Percentiles rank a stretch among this genome's conserved stretches.
phyloP scores from a whole-genome alignment of 2,888 invertebrate genomes.

The Amphipyra berbera region DNA sequence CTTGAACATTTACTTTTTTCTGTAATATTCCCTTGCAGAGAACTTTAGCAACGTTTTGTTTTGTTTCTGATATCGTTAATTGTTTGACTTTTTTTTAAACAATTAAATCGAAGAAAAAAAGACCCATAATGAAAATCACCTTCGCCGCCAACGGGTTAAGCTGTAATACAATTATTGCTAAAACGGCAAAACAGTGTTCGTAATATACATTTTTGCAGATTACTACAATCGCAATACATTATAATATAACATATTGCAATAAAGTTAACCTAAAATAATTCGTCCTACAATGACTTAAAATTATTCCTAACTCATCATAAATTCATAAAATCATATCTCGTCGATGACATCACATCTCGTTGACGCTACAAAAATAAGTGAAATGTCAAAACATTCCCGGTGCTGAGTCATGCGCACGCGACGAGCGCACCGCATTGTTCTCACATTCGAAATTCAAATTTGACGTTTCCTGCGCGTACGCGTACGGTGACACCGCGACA shows the following conservation, averaged over 20 bases:
- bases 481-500: slow-evolving; percentile 60
- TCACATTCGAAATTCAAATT: slow-evolving; percentile 76
- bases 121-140: no score
- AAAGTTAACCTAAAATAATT: no score
- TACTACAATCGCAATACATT: no score
- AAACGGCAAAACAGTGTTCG: no score
- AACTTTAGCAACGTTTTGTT: no score
- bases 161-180: no score
- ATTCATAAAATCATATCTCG: slow-evolving; percentile 20
- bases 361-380: slow-evolving; percentile 44
- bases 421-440: slow-evolving; percentile 54
- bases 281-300: neutral
- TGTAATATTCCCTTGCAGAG: neutral
- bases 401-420: slow-evolving; percentile 52
- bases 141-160: no score
- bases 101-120: no score
- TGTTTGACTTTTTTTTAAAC: no score
- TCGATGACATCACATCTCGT: slow-evolving; percentile 46
- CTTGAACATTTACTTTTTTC: neutral
- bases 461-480: slow-evolving; percentile 69
- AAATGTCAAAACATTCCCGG: slow-evolving; percentile 64
- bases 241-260: no score
- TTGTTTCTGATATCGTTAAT: no score
- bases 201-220: no score
- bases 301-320: slow-evolving; percentile 22